A percentile compares a stretch with the other conserved stretches of the same genome.
phyloP scores from a whole-genome alignment of 2,888 invertebrate species.

The Hofmannophila pseudospretella region DNA sequence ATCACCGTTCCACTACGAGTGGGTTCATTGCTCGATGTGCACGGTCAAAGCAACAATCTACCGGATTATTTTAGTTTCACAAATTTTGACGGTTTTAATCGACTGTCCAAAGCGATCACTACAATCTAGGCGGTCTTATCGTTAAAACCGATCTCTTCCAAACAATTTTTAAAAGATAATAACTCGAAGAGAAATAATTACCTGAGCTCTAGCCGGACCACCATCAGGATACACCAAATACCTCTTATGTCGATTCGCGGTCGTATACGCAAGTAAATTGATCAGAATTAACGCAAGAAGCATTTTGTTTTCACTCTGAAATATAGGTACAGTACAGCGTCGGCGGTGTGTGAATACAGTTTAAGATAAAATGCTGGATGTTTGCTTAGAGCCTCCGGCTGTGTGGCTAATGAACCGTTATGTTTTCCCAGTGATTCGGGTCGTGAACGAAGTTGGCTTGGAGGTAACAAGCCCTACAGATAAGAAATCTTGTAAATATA shows the following conservation, averaged over 20 bases:
- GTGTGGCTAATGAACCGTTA: conserved; percentile 72
- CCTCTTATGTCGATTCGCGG: conserved; percentile 60
- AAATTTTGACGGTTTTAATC: too few species aligned
- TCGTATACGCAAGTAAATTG: conserved; percentile 31
- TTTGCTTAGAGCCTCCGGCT: conserved; percentile 57
- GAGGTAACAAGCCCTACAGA: too few species aligned
- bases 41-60: too few species aligned
- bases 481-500: too few species aligned
- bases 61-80: too few species aligned
- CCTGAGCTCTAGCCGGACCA: conserved; percentile 78
- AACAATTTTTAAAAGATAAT: too few species aligned
- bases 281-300: conserved; percentile 51
- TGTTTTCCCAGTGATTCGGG: conserved; percentile 66
- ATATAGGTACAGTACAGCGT: too few species aligned
- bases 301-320: conserved; percentile 38
- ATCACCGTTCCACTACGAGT: too few species aligned
- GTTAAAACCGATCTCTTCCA: too few species aligned
- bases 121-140: too few species aligned
- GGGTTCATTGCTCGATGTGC: too few species aligned
- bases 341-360: conserved; percentile 52
- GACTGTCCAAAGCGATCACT: too few species aligned
- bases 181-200: conserved; percentile 45
- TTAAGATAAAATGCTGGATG: conserved; percentile 58
- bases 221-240: conserved; percentile 79
- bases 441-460: conserved; percentile 26